A percentile compares a stretch with the other conserved stretches of the same genome.
These are phyloP conservation scores for Zeus faber DNA, from an alignment of 2,113 vertebrate genomes.

Conservation along the genomic window DNA sequence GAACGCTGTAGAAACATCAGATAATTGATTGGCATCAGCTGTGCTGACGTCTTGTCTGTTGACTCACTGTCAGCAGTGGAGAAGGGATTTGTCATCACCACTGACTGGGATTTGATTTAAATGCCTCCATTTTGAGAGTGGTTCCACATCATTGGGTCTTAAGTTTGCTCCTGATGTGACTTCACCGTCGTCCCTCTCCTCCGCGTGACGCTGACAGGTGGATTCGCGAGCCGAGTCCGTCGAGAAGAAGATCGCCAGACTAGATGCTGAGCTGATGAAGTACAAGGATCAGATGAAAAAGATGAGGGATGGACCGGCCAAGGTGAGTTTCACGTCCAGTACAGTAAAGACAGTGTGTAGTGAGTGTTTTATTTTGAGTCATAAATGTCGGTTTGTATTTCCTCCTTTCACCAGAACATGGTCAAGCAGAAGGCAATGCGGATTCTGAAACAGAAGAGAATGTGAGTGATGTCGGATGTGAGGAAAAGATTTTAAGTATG, in stretches of 20 bases:
- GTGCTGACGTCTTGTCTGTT: too few species aligned
- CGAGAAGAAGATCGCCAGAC: conserved; percentile 92
- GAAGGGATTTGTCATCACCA: too few species aligned
- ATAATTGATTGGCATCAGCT: too few species aligned
- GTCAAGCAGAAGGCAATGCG: conserved; percentile 97
- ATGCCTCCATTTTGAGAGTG: too few species aligned
- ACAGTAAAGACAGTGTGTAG: not conserved
- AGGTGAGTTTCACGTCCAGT: conserved; percentile 72
- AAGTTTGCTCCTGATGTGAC: not conserved
- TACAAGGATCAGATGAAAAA: conserved; percentile 99
- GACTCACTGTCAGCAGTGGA: too few species aligned
- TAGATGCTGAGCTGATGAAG: conserved; percentile 92
- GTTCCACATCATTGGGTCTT: not conserved
- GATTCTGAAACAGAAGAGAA: conserved; percentile 95
- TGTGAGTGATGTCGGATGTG: conserved; percentile 87
- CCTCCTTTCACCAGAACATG: conserved; percentile 87
- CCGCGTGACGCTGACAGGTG: conserved; percentile 73
- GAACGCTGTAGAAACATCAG: too few species aligned
- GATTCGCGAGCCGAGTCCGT: conserved; percentile 91
- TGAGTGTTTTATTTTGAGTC: not conserved
- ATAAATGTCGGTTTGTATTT: not conserved
- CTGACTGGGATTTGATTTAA: too few species aligned
- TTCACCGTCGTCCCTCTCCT: not conserved
- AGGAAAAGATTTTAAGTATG: too few species aligned
- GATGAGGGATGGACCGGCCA: conserved; percentile 97